Base-by-base conservation (phyloP, 2,797 vertebrate genomes). In the Amphiprion clarkii region DNA sequence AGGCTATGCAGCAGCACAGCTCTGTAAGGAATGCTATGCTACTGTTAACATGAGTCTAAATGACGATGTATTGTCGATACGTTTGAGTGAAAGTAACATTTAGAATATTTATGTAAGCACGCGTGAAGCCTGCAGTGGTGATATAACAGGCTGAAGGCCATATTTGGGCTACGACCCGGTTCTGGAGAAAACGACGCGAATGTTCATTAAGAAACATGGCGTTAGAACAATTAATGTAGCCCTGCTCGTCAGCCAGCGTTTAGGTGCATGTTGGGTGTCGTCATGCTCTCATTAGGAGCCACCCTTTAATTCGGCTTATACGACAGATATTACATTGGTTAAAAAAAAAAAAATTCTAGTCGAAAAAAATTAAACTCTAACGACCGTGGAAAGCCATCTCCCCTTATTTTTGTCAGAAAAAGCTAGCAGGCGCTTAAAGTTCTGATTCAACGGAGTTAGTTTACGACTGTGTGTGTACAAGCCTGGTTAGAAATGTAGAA, bases 101-200 rank as follows among this genome's bases (percentile, higher is more conserved):
- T 23, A 48, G 21, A 31, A 72, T n/a, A 55, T 39, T 21, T n/a
- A 9, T 52, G 48, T 25, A 25, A 36, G 13, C 5, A 16, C n/a
- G 40, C 5, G 36, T 56, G 60, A 58, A 31, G 53, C 17, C 63
- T 48, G 54, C 63, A 23, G 58, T 17, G 71, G 31, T 73, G 83
- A 78, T 59, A 81, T 76, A 75, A 78, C 74, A 56, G 61, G 58
- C 64, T 66, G 48, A 72, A 65, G 81, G 82, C 78, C 68, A 40
- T 40, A 73, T 68, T 57, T 61, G 53, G 46, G 52, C 68, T 55
- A 9, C 16, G 29, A 56, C 48, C 49, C 33, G 48, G 61, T 66
- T 69, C 51, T 31, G 58, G 14, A 0, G 9, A 0, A 57, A 4
- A 59, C 63, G 54, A 48, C 21, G 46, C 25, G 2, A 80, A 48